These are phyloP conservation scores for Drosophila serrata DNA, from an alignment of 1,140 invertebrate species.

Conservation along the genomic window DNA sequence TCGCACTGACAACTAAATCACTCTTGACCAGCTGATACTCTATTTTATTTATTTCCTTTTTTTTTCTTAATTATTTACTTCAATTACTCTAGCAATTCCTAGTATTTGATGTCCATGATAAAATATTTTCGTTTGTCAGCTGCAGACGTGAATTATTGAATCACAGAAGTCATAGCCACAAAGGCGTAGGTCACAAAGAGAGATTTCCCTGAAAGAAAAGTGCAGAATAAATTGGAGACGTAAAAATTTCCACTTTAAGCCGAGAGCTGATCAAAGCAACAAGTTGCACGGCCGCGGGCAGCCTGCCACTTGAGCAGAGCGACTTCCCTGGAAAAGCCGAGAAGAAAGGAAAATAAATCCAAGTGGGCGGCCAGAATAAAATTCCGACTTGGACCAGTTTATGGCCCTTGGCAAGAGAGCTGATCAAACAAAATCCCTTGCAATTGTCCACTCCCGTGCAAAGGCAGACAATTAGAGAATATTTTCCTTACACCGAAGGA, in stretches of 20 bases:
- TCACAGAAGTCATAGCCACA: constrained; percentile 9
- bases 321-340: constrained; percentile 29
- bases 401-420: constrained; percentile 47
- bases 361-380: constrained; percentile 18
- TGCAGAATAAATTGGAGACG: constrained; percentile 28
- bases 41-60: not conserved
- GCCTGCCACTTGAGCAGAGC: constrained; percentile 36
- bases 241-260: constrained; percentile 8
- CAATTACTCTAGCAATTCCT: not conserved
- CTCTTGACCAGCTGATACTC: not conserved
- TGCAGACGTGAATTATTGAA: constrained; percentile 25
- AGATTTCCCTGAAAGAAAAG: constrained; percentile 3
- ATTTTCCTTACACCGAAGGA: not conserved
- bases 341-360: constrained; percentile 26
- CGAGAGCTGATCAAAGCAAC: constrained; percentile 50
- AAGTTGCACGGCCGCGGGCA: constrained; percentile 27
- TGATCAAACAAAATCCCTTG: constrained; percentile 50
- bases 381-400: constrained; percentile 24
- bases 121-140: constrained; percentile 9
- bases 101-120: not conserved
- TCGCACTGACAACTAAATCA: not conserved
- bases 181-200: not conserved
- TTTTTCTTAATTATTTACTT: not conserved
- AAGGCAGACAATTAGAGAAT: constrained; percentile 13
- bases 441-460: constrained; percentile 2